Evolutionary conservation across 2,797 vertebrate species (phyloP), one percentile per base, ranked within the genome.

Genomic region (Eptatretus atami): DNA sequence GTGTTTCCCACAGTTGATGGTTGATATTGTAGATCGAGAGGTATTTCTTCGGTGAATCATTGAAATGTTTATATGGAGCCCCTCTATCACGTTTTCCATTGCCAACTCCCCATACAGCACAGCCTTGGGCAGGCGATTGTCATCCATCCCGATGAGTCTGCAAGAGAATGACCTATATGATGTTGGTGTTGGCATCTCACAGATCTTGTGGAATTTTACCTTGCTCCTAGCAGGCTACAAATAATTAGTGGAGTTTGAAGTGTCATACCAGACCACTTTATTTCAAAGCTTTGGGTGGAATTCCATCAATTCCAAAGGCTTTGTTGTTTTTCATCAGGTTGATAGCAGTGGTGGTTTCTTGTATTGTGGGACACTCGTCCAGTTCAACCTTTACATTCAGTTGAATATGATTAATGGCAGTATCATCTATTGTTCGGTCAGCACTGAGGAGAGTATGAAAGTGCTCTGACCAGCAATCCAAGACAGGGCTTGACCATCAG

Each of bases 381-480:
- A 61, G 15, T 61, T 61, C 57, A 61, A 24, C 12, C 9, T 24
- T 12, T 24, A 61, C 57, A n/a, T 61, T 24, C 24, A n/a, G 57
- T 24, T 61, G 57, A 24, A 61, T 61, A 10, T 9, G n/a, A 24
- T n/a, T 25, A 10, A 61, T 61, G 57, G 11, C n/a, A n/a, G 57
- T 25, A n/a, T 61, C 57, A n/a, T 61, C 10, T 10, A 61, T 12
- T 11, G 57, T 12, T 12, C 11, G 12, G 2, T 61, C 24, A 24
- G n/a, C 12, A n/a, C 15, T 12, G 11, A 9, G 12, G 11, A 61
- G 57, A 61, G 15, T 60, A 24, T 10, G n/a, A 61, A 12, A 61
- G 57, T 61, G 57, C 24, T 61, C 57, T 61, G 11, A 61, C 57
- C 57, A 61, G n/a, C 57, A 12, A 9, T 61, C 15, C 57, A 61